These are phyloP conservation scores for Petrolisthes manimaculis DNA, from an alignment of 2,888 invertebrate species.

Conservation along the genomic window DNA sequence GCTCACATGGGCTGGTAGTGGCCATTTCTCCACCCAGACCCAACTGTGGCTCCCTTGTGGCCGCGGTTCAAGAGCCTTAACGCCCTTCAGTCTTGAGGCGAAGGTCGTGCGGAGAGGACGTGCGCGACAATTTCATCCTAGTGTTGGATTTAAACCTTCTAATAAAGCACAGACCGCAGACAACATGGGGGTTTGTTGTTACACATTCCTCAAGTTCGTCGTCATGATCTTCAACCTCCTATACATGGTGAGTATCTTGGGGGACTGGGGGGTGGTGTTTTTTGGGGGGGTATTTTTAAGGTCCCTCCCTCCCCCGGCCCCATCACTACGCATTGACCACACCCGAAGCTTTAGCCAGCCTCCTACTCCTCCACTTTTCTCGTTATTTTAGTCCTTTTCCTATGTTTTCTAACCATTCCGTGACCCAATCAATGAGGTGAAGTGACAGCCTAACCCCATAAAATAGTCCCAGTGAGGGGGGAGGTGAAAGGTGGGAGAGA, in stretches of 20 bases:
- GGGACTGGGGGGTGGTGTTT: not conserved
- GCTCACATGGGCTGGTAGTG: not conserved
- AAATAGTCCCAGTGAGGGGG: not conserved
- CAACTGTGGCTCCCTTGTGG: not conserved
- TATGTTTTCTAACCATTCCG: not conserved
- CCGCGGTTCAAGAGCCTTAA: not conserved
- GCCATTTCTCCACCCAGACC: not conserved
- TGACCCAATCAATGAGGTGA: not conserved
- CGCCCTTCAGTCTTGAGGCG: conserved; percentile 30
- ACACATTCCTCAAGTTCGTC: conserved; percentile 57
- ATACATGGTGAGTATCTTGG: conserved; percentile 54
- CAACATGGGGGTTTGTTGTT: conserved; percentile 62
- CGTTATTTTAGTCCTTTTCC: not conserved
- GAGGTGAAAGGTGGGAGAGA: not conserved
- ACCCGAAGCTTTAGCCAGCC: not conserved
- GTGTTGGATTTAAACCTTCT: conserved; percentile 32
- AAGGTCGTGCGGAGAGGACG: conserved; percentile 23
- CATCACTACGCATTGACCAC: conserved; percentile 10
- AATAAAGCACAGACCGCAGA: conserved; percentile 21
- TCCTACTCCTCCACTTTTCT: too few relatives aligned
- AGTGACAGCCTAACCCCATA: not conserved
- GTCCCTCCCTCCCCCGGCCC: not conserved
- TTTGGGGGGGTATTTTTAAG: not conserved
- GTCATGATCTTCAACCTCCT: conserved; percentile 61
- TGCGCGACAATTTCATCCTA: not conserved